Conservation (phyloP, 2,113 vertebrate species). For the Hippocampus mohnikei region DNA sequence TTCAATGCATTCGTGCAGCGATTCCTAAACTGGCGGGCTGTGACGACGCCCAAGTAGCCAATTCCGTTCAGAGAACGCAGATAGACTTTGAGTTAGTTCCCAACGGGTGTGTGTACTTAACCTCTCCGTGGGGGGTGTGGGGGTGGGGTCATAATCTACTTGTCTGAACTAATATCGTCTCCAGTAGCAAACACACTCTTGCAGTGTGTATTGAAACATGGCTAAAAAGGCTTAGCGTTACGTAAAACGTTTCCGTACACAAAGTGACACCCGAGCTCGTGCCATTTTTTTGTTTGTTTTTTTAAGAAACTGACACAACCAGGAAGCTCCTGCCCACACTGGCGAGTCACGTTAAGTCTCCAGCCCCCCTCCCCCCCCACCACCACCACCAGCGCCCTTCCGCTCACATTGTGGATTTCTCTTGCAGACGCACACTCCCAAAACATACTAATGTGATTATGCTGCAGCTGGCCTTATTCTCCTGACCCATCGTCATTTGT, state of each 20-base stretch:
- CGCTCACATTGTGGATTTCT: slow-evolving; percentile 20
- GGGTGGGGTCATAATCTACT: slow-evolving; percentile 16
- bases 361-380: too few relatives aligned
- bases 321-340: slow-evolving; percentile 29
- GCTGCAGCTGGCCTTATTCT: neutral
- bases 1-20: too few relatives aligned
- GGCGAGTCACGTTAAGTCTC: slow-evolving; percentile 47
- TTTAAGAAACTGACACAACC: slow-evolving; percentile 23
- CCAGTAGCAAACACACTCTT: neutral
- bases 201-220: neutral
- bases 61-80: neutral
- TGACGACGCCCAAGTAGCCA: neutral
- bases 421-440: neutral
- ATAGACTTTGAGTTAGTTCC: neutral
- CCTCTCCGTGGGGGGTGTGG: neutral
- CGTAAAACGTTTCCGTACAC: neutral
- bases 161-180: slow-evolving; percentile 31
- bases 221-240: neutral
- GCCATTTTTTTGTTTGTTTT: neutral
- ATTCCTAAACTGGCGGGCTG: too few relatives aligned
- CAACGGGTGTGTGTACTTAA: slow-evolving; percentile 13
- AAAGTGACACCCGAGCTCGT: neutral
- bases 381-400: neutral
- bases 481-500: neutral
- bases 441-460: slow-evolving; percentile 1